These are phyloP conservation scores for Chondrilla cf. caribensis DNA, from an alignment of 37 sponge, comb jelly and placozoan species.

Conservation along the genomic window DNA sequence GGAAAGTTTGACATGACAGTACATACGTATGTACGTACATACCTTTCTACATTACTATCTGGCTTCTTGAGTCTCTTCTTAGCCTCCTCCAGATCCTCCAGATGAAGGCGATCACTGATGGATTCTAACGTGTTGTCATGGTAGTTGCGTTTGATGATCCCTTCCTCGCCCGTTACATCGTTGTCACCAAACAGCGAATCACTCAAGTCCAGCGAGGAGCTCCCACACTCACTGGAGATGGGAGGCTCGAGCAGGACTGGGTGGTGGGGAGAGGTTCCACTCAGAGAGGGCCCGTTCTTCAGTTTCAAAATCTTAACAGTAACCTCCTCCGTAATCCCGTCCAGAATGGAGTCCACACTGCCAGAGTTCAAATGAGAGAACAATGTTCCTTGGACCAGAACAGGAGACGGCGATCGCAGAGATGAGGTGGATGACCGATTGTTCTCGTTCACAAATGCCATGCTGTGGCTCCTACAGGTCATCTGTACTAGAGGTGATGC, in stretches of 20 bases:
- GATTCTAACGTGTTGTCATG: not conserved
- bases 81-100: not conserved
- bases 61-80: too few species aligned
- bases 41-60: too few species aligned
- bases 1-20: too few species aligned
- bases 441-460: not conserved
- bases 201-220: conserved; percentile 28
- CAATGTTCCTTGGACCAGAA: not conserved
- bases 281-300: not conserved
- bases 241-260: not conserved
- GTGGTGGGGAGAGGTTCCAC: not conserved
- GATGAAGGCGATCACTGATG: not conserved
- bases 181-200: conserved; percentile 21
- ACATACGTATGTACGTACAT: not conserved
- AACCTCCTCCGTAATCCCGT: not conserved
- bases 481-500: conserved; percentile 2
- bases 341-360: conserved; percentile 34
- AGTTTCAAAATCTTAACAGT: not conserved
- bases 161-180: not conserved
- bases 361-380: not conserved
- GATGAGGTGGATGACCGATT: not conserved
- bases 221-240: conserved; percentile 9
- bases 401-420: conserved; percentile 25
- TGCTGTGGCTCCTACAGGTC: not conserved
- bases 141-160: not conserved